These are phyloP conservation scores for Beaufortia kweichowensis DNA, from an alignment of 2,113 vertebrate species.

Conservation along the genomic window DNA sequence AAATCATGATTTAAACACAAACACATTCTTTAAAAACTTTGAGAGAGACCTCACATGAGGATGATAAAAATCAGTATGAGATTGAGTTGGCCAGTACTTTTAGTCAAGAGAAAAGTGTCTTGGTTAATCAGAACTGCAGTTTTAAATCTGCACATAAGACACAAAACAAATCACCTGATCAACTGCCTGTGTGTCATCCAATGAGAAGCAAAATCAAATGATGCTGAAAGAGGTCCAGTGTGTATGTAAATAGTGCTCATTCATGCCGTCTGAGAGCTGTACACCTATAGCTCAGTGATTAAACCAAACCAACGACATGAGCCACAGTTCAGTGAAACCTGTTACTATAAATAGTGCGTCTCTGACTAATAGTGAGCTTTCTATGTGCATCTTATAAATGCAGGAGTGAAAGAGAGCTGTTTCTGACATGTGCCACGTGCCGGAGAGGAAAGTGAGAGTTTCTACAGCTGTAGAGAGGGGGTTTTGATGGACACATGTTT, in stretches of 20 bases:
- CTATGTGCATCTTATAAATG: constrained; percentile 60
- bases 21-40: no score
- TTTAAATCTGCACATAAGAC: not conserved
- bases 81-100: no score
- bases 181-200: not conserved
- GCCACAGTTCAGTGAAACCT: constrained; percentile 16
- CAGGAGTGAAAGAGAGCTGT: constrained; percentile 1
- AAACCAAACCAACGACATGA: constrained; percentile 50
- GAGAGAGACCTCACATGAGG: no score
- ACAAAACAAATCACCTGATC: constrained; percentile 37
- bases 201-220: constrained; percentile 44
- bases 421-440: constrained; percentile 28
- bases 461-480: not conserved
- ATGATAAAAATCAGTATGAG: no score
- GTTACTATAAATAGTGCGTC: constrained; percentile 63
- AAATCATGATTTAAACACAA: no score
- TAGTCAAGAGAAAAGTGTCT: not conserved
- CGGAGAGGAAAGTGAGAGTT: not conserved
- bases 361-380: constrained; percentile 56
- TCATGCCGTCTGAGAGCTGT: constrained; percentile 63
- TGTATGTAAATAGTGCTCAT: constrained; percentile 66
- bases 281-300: constrained; percentile 48
- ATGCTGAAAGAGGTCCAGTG: constrained; percentile 73
- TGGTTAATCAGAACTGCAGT: no score
- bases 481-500: not conserved